Base-by-base conservation (phyloP, 2,797 vertebrate genomes). In the Mus spretus region DNA sequence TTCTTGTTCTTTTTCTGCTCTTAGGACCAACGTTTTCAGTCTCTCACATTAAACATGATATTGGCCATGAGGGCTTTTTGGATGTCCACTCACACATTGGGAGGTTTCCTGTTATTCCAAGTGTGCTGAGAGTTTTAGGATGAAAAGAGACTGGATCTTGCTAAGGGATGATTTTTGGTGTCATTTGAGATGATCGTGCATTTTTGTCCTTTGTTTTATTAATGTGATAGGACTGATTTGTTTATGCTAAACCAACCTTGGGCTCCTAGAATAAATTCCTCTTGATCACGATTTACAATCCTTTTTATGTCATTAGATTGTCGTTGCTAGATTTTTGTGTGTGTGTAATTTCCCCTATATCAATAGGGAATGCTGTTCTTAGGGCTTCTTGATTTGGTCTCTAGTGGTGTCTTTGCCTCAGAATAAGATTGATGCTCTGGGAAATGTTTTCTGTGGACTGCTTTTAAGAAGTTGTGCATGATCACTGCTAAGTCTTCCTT, bases 81-180 rank as follows among this genome's bases (percentile, higher is more conserved):
- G 50, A 70, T 83, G 6, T 37, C 22, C 59, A 53, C 31, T 26
- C 85, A 67, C 6, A 82, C 1, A 0, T 34, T 85, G 75, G 67
- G 28, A 85, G 79, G 12, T 47, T 85, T 14, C 50, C 20, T 50
- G 31, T 15, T 86, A 28, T 70, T 65, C 9, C 6, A 26, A 84
- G 40, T 86, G 85, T 93, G 11, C 65, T 86, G 47, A 70, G n/a
- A 24, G 17, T 61, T 95, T 96, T 89, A 85, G 12, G 28, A 67
- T 34, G 31, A 22, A 89, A 89, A 50, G 2, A 0, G 11, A 22
- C n/a, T 96, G 26, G 3, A 37, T 75, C 78, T 88, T 95, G 28
- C 55, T n/a, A 83, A 75, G 61, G 79, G 26, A 3, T 63, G 74
- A 80, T 61, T 86, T 92, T 74, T 26, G 80, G 19, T 7, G 70